Percentiles rank a stretch among this genome's conserved stretches.
Evolutionary conservation across 2,888 invertebrate genomes (phyloP).

Genomic region (Trissoscelio sp.): DNA sequence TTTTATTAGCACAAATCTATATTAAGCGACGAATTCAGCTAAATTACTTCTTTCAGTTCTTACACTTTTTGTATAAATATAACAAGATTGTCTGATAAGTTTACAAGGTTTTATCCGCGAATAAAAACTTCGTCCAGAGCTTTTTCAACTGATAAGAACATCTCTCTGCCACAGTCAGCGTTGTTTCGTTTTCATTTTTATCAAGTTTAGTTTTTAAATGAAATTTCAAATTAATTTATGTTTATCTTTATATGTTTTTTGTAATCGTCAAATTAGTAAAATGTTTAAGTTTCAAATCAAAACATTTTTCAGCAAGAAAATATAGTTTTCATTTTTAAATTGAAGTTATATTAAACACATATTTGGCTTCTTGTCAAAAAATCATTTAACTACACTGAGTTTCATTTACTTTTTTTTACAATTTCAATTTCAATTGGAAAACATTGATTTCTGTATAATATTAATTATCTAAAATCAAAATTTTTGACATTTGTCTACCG

Average conservation of each 20-base stretch:
- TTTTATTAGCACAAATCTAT: slow-evolving; percentile 34
- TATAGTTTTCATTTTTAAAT: too few species aligned
- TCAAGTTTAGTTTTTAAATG: not conserved
- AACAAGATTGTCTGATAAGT: slow-evolving; percentile 21
- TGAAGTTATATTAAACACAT: too few species aligned
- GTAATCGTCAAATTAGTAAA: too few species aligned
- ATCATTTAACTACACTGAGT: too few species aligned
- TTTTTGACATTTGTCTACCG: too few species aligned
- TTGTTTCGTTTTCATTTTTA: not conserved
- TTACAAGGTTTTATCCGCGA: not conserved
- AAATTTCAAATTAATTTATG: not conserved
- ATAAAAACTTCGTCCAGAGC: not conserved
- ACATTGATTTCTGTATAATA: too few species aligned
- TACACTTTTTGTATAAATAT: slow-evolving; percentile 17
- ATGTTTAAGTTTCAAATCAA: too few species aligned
- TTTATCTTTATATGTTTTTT: not conserved
- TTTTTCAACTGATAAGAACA: not conserved
- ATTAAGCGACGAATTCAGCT: slow-evolving; percentile 32
- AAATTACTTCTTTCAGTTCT: slow-evolving; percentile 1
- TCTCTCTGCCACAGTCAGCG: not conserved
- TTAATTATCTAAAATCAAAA: too few species aligned
- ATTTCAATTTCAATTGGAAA: too few species aligned
- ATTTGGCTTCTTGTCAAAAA: too few species aligned
- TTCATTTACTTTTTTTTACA: too few species aligned
- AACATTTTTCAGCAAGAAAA: too few species aligned